Conservation (phyloP, 2,113 vertebrate genomes). For the Otis tarda region DNA sequence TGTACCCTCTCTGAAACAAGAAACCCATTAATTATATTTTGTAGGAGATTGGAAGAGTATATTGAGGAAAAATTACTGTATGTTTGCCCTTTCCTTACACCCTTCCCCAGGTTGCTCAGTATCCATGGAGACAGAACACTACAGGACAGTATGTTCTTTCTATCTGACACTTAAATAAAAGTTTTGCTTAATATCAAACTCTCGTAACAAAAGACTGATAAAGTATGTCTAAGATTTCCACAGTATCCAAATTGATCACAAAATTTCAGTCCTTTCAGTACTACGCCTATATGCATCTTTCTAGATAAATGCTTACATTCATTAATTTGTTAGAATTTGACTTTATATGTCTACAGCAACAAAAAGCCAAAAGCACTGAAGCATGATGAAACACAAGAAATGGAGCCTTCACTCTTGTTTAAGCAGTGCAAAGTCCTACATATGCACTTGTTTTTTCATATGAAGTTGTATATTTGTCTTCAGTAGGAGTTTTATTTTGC, state of each 20-base stretch:
- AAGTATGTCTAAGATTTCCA: neutral
- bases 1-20: conserved; percentile 8
- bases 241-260: neutral
- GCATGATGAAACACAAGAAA: neutral
- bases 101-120: neutral
- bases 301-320: neutral
- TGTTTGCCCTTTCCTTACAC: conserved; percentile 16
- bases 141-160: neutral
- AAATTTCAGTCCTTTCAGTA: neutral
- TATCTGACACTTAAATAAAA: neutral
- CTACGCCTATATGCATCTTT: neutral
- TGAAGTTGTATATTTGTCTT: neutral
- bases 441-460: neutral
- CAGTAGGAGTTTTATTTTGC: neutral
- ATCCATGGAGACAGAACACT: neutral
- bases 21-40: neutral
- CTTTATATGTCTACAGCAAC: neutral
- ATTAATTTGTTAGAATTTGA: neutral
- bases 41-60: neutral
- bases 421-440: neutral
- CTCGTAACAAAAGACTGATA: neutral
- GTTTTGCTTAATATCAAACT: neutral
- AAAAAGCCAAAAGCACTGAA: neutral
- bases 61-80: neutral
- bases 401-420: neutral